Evolutionary conservation across 2,888 invertebrate genomes (phyloP).

Genomic region (Thymelicus lineola): DNA sequence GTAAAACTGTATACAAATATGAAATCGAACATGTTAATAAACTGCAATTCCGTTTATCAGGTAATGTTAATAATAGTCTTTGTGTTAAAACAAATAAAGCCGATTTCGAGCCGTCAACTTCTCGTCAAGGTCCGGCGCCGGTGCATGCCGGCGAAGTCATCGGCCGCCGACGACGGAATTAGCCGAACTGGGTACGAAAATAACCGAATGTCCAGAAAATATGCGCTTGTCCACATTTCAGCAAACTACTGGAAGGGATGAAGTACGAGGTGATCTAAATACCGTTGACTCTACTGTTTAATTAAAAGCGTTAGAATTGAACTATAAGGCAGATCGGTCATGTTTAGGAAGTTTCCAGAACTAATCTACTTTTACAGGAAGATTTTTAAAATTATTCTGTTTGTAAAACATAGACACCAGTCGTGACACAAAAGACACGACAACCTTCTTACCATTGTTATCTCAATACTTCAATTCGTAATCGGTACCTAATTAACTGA

Average conservation of each 20-base stretch:
- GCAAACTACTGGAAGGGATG: conserved; percentile 58
- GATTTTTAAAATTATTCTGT: neutral
- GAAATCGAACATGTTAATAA: conserved; percentile 5
- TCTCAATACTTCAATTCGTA: conserved; percentile 25
- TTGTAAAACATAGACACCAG: neutral
- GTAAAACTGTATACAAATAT: too few species aligned
- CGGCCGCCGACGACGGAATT: conserved; percentile 78
- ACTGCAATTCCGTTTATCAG: conserved; percentile 22
- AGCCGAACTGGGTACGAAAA: conserved; percentile 77
- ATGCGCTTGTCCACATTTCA: conserved; percentile 59
- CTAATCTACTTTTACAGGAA: neutral
- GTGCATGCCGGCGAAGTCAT: conserved; percentile 78
- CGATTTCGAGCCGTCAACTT: conserved; percentile 49
- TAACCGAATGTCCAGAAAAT: conserved; percentile 76
- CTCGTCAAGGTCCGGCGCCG: conserved; percentile 72
- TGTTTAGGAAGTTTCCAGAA: too few species aligned
- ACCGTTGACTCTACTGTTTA: neutral
- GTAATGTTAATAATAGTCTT: conserved; percentile 38
- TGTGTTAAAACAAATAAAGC: conserved; percentile 51
- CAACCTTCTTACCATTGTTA: conserved; percentile 7
- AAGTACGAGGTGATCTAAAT: conserved; percentile 8
- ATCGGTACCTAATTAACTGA: conserved; percentile 30
- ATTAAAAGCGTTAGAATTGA: neutral
- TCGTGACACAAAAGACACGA: conserved; percentile 30
- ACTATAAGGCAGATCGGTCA: neutral